Evolutionary conservation across 53 echinoderm and acorn worm species (phyloP).

Genomic region (Mesocentrotus franciscanus): DNA sequence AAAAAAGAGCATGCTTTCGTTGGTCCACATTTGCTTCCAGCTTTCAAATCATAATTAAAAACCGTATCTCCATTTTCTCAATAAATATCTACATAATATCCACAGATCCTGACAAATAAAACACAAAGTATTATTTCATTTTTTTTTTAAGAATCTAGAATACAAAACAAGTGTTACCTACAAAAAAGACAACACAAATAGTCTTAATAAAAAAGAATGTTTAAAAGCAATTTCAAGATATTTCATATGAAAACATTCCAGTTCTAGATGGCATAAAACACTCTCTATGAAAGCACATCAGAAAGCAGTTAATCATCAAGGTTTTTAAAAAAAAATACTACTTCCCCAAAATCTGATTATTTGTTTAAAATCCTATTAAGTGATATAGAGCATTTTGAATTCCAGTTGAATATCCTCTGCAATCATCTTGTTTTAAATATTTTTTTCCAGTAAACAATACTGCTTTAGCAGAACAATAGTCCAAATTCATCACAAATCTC

Average conservation of each 20-base stretch:
- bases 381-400: too few species aligned
- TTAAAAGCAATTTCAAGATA: background rate
- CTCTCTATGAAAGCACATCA: background rate
- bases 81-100: background rate
- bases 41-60: background rate
- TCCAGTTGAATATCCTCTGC: too few species aligned
- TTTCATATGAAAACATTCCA: background rate
- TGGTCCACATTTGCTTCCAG: background rate
- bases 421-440: too few species aligned
- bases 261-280: background rate
- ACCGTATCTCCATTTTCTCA: background rate
- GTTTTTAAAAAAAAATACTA: background rate
- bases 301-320: background rate
- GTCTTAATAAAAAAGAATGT: background rate
- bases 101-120: background rate
- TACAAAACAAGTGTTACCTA: background rate
- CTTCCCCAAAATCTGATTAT: too few species aligned
- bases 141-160: background rate
- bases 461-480: background rate
- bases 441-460: too few species aligned
- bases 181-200: background rate
- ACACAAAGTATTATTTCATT: background rate
- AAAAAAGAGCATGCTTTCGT: background rate
- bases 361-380: too few species aligned
- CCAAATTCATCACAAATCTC: background rate